Base-by-base conservation (phyloP, 2,113 vertebrate genomes). In the Thalassarche chlororhynchos region DNA sequence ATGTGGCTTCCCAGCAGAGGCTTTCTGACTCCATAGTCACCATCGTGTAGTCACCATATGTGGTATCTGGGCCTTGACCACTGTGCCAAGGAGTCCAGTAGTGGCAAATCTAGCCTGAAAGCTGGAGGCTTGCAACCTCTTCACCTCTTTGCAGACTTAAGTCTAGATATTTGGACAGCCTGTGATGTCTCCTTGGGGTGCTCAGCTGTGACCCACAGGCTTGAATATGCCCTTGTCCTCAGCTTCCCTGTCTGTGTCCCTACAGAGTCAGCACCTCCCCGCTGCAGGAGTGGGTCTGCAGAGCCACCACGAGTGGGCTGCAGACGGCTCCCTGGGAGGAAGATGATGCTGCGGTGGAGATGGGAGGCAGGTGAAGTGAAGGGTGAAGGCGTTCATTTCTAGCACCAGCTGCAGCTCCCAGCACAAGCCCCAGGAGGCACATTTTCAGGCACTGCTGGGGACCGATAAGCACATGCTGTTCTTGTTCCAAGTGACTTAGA, bases 281-380 rank as follows among this genome's bases (percentile, higher is more conserved):
- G 2, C 60, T 14, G 66, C 3, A 1, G 57, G 60, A 32, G 29
- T 0, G 23, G 46, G 6, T 32, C n/a, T 17, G 38, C 62, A 36
- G 42, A 49, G 80, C 47, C 55, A 2, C 34, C 36, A 1, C 0
- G 1, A 8, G 51, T 0, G 3, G 38, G 51, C 75, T 57, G 46
- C 49, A 4, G 2, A 5, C 7, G 10, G 34, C 51, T 83, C 29
- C 55, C 26, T 0, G 1, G 32, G 23, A 8, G 34, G 14, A 1
- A 28, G 23, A 6, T 4, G 0, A 2, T 13, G 80, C 49, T 10
- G 46, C 0, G 0, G 3, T 0, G 3, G 14, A 8, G 46, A 25
- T 0, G 1, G 29, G n/a, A 46, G 77, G 32, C 0, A 1, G 21
- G 10, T 5, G 8, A 54, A 44, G 19, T 0, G 58, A 9, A 6